Evolutionary conservation across 2,113 vertebrate genomes (phyloP).

Genomic region (Cyprinodon brontotheroides): DNA sequence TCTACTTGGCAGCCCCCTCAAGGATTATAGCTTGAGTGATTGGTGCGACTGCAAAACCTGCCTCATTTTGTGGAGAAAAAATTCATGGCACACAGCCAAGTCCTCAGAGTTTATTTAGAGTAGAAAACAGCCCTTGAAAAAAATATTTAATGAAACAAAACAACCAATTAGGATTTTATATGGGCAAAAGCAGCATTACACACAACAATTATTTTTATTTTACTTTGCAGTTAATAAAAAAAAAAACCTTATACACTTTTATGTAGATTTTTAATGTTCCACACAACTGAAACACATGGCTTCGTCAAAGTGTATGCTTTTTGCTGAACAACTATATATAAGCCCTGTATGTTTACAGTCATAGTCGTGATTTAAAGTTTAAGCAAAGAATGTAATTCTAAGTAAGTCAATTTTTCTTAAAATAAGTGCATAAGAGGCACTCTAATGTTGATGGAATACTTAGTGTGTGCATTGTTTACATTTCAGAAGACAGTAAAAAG

Average conservation of each 20-base stretch:
- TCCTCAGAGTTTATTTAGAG: conserved; percentile 38
- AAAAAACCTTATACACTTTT: not conserved
- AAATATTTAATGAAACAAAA: conserved; percentile 38
- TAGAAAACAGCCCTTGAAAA: conserved; percentile 23
- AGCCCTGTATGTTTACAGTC: not conserved
- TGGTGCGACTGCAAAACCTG: conserved; percentile 50
- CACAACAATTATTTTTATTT: not conserved
- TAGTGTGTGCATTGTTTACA: conserved; percentile 23
- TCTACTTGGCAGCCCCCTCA: conserved; percentile 55
- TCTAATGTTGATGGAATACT: conserved; percentile 3
- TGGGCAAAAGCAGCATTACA: conserved; percentile 27
- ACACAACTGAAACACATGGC: not conserved
- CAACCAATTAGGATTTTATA: conserved; percentile 24
- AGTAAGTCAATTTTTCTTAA: too few species aligned
- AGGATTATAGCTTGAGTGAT: conserved; percentile 61
- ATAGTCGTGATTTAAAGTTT: too few species aligned
- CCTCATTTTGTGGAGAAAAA: conserved; percentile 39
- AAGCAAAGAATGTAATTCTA: too few species aligned
- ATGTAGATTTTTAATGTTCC: not conserved
- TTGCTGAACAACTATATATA: not conserved
- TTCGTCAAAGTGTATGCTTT: not conserved
- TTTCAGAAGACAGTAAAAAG: conserved; percentile 9
- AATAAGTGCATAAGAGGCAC: conserved; percentile 11
- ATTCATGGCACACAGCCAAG: conserved; percentile 37
- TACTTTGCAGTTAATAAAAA: not conserved